phyloP scores from a whole-genome alignment of 2,113 vertebrate species.

The Paracanthobrama guichenoti region DNA sequence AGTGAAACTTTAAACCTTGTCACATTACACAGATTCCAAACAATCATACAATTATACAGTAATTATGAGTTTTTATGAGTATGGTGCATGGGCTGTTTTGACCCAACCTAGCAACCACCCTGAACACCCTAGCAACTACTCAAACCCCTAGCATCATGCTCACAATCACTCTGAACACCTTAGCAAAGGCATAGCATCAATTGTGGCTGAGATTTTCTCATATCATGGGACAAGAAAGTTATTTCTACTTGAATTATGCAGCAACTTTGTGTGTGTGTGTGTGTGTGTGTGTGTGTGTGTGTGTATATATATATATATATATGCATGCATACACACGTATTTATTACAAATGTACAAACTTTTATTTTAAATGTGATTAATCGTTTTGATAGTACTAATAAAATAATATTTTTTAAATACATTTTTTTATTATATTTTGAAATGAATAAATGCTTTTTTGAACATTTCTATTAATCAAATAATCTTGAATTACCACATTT shows the following conservation, averaged over 20 bases:
- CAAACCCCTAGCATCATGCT: not conserved
- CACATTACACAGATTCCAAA: too few relatives aligned
- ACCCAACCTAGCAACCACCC: not conserved
- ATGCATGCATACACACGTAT: too few relatives aligned
- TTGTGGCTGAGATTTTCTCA: not conserved
- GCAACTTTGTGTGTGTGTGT: too few relatives aligned
- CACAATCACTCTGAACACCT: not conserved
- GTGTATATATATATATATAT: too few relatives aligned
- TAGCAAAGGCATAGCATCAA: not conserved
- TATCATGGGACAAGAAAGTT: not conserved
- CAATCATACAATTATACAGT: not conserved
- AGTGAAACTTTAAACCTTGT: not conserved
- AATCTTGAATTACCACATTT: not conserved
- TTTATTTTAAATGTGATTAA: too few relatives aligned
- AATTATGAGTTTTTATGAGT: not conserved
- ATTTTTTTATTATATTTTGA: not conserved
- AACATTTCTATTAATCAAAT: not conserved
- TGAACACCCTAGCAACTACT: not conserved
- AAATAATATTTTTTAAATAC: too few relatives aligned
- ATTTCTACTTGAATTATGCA: too few relatives aligned
- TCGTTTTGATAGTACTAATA: too few relatives aligned
- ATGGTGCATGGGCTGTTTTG: not conserved
- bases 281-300: too few relatives aligned
- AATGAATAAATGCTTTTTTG: too few relatives aligned
- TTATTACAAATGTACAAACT: too few relatives aligned